Conservation (phyloP, 2,888 invertebrate genomes). For the Lampropteryx suffumata region DNA sequence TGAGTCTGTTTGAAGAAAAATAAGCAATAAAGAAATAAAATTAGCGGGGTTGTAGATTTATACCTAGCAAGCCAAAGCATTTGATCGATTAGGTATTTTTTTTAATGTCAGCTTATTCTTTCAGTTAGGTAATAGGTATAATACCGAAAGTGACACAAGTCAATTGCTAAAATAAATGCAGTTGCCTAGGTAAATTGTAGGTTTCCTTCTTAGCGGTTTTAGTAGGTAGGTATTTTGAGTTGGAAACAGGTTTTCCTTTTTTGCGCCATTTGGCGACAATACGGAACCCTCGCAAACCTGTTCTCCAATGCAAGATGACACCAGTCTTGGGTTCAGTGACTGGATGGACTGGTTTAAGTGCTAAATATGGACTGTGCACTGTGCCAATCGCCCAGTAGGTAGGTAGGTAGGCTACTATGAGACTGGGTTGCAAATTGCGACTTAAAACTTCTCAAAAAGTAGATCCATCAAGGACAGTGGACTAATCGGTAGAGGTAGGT, state of each 20-base stretch:
- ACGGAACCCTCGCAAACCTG: conserved; percentile 20
- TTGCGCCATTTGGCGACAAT: conserved; percentile 1
- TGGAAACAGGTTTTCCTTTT: neutral
- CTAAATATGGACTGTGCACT: conserved; percentile 21
- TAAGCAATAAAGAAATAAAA: neutral
- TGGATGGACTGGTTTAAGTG: conserved; percentile 17
- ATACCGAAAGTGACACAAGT: no score
- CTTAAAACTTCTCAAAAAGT: no score
- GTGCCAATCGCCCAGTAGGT: conserved; percentile 17
- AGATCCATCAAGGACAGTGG: no score
- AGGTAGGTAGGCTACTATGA: conserved; percentile 4
- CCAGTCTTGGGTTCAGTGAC: conserved; percentile 28
- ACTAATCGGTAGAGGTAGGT: no score
- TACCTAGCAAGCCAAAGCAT: no score
- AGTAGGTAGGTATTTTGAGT: neutral
- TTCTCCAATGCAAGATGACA: conserved; percentile 19
- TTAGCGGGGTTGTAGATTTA: no score
- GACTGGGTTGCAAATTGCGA: conserved; percentile 4
- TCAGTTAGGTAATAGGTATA: no score
- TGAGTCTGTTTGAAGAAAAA: neutral
- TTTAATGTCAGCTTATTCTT: no score
- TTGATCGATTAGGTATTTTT: no score
- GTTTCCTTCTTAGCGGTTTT: no score
- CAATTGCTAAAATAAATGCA: no score
- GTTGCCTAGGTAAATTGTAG: no score